Base-by-base conservation (phyloP, 2,113 vertebrate genomes). In the Hucho hucho region DNA sequence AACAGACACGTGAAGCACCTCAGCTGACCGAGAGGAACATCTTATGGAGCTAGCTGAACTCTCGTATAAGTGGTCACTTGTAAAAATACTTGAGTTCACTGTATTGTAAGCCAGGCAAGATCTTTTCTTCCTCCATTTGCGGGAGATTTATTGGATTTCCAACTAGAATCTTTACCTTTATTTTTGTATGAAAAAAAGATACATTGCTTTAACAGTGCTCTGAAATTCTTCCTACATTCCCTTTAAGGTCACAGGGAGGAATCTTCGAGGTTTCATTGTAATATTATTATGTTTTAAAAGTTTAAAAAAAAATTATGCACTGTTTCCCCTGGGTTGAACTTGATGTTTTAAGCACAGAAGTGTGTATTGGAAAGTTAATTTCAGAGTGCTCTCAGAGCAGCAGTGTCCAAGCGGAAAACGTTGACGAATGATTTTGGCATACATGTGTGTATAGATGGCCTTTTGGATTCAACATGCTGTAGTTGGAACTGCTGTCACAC, bases 111-210 rank as follows among this genome's bases (percentile, higher is more conserved):
- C 73, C 79, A 81, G 58, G 71, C 75, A 64, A 75, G 83, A 70
- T 77, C 79, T 84, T 82, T 71, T 72, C 69, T 79, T 86, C 56
- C 71, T 82, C 76, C 72, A 74, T 73, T 84, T 82, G 69, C 47
- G 61, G 78, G 79, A 87, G 84, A 88, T 93, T 90, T 91, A 92
- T 90, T 85, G 81, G 78, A 87, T 87, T 80, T 74, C 74, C 24
- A 71, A 78, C 76, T 72, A 86, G 79, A 72, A 80, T 75, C 81
- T 83, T 82, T 84, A 83, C 77, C 67, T 79, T 43, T 43, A 11
- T 43, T 43, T 43, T 11, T 43, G 7, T 43, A 11, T 43, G 37
- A 43, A 43, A 37, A 37, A 43, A 43, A 43, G 11, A 43, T 43
- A 11, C 9, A 43, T 43, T 2, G 9, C 37, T 43, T 90, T 87